A percentile compares a stretch with the other conserved stretches of the same genome.
phyloP scores from a whole-genome alignment of 2,888 invertebrate species.

The Cephus runcator region DNA sequence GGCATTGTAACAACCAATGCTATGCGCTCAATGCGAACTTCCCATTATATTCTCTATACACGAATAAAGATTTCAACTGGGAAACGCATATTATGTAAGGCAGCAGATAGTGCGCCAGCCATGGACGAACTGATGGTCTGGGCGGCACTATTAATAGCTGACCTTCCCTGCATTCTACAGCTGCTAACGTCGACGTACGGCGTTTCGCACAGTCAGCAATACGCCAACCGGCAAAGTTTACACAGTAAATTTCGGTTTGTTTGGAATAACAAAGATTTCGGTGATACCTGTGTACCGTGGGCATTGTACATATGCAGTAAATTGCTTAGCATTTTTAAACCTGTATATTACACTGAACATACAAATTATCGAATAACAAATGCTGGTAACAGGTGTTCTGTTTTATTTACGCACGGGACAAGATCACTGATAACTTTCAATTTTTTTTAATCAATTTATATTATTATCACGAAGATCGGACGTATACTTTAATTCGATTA shows the following conservation, averaged over 20 bases:
- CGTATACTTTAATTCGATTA: background rate
- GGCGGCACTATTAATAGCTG: conserved; percentile 39
- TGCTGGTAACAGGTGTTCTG: too few species aligned
- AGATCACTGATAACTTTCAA: too few species aligned
- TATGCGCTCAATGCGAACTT: background rate
- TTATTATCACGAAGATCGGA: background rate
- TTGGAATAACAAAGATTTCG: background rate
- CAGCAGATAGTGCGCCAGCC: conserved; percentile 12
- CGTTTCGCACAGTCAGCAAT: conserved; percentile 11
- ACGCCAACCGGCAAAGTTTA: conserved; percentile 9
- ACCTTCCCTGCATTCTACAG: conserved; percentile 36
- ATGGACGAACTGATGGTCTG: conserved; percentile 31
- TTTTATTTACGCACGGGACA: too few species aligned
- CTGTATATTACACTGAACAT: background rate
- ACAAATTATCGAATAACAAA: background rate
- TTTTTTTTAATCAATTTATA: background rate
- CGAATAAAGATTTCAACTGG: conserved; percentile 14
- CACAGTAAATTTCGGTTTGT: background rate
- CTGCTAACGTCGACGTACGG: conserved; percentile 3
- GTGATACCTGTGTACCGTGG: background rate
- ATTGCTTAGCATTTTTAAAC: background rate
- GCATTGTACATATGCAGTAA: background rate
- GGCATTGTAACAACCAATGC: background rate
- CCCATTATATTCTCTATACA: conserved; percentile 8
- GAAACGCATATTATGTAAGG: conserved; percentile 15